Evolutionary conservation across 2,113 vertebrate genomes (phyloP).

Genomic region (Tetrao urogallus): DNA sequence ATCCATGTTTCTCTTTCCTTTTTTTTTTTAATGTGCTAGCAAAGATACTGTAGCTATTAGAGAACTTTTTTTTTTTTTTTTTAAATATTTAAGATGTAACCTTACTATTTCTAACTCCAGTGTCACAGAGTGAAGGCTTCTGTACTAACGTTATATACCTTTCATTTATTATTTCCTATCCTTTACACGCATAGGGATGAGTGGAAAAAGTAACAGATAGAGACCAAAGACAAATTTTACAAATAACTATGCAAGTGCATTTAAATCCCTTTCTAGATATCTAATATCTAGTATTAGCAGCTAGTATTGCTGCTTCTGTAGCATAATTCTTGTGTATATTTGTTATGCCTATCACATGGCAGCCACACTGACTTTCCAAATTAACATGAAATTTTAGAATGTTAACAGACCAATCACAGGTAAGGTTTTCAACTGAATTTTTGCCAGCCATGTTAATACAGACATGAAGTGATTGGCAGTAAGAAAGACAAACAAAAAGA

Average conservation of each 20-base stretch:
- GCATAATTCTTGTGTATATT: neutral
- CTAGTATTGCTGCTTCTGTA: neutral
- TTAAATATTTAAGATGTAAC: neutral
- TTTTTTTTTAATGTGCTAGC: neutral
- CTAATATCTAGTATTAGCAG: neutral
- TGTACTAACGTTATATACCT: neutral
- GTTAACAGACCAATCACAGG: neutral
- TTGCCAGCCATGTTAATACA: neutral
- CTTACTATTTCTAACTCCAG: neutral
- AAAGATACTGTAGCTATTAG: neutral
- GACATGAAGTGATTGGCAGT: neutral
- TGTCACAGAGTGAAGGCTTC: neutral
- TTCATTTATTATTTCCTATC: neutral
- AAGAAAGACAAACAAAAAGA: neutral
- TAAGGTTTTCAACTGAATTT: neutral
- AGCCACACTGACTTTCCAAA: neutral
- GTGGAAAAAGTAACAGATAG: neutral
- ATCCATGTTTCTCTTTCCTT: neutral
- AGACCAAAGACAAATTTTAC: neutral
- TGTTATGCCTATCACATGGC: neutral
- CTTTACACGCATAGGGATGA: neutral
- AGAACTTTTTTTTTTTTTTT: neutral
- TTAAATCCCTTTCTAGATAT: neutral
- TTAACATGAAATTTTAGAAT: neutral
- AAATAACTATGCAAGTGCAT: neutral